A percentile compares a stretch with the other conserved stretches of the same genome.
These are phyloP conservation scores for Gobio occitaniae DNA, from an alignment of 2,797 vertebrate genomes.

Conservation along the genomic window DNA sequence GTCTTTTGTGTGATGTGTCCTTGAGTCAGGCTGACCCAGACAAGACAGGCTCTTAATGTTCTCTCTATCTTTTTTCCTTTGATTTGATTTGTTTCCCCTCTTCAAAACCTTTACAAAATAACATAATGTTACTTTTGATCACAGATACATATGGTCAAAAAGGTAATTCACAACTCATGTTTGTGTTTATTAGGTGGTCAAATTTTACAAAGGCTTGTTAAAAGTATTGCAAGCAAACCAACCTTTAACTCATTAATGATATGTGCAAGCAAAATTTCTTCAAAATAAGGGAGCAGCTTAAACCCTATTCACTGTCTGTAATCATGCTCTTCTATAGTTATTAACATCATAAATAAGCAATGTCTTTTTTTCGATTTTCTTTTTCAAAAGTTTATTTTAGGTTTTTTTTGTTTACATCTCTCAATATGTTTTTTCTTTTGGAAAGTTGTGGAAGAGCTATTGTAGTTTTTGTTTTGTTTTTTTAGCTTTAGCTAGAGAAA, in stretches of 20 bases:
- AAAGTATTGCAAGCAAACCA: neutral
- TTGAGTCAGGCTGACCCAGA: slow-evolving; percentile 61
- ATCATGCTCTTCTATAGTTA: neutral
- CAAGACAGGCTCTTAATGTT: slow-evolving; percentile 38
- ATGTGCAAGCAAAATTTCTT: neutral
- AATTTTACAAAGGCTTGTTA: neutral
- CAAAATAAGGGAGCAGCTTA: neutral
- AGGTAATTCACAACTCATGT: neutral
- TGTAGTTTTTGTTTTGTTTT: neutral
- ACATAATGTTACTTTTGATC: neutral
- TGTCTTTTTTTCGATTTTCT: no score
- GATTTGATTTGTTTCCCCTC: neutral
- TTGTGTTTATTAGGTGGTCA: neutral
- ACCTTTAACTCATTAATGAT: neutral
- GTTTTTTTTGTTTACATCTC: neutral
- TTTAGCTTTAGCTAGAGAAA: neutral
- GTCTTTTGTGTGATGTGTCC: slow-evolving; percentile 28
- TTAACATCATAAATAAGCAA: neutral
- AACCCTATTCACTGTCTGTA: neutral
- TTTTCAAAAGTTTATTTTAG: neutral
- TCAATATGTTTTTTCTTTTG: neutral
- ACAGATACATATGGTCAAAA: neutral
- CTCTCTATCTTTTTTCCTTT: slow-evolving; percentile 34
- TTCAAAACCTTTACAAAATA: slow-evolving; percentile 11
- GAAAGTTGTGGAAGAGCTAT: neutral